These are phyloP conservation scores for Actenoides hombroni DNA, from an alignment of 2,113 vertebrate genomes.

Conservation along the genomic window DNA sequence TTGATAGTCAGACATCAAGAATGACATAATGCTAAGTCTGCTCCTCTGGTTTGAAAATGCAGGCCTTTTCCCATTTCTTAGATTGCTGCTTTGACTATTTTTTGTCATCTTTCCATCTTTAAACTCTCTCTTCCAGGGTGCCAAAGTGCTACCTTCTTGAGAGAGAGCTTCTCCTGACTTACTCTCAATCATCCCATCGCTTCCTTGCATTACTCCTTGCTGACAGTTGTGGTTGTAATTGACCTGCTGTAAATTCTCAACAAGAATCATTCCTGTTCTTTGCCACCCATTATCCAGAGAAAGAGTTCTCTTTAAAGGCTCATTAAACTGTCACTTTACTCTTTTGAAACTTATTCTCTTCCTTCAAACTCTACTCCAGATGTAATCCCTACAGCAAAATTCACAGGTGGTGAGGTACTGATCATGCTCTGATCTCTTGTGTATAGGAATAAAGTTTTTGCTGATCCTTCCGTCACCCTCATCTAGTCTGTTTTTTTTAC, in stretches of 20 bases:
- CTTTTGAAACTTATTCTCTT: constrained; percentile 43
- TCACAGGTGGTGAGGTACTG: neutral
- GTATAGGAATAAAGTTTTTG: neutral
- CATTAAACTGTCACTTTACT: constrained; percentile 24
- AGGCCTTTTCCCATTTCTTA: neutral
- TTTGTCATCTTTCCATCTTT: neutral
- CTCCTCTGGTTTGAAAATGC: neutral
- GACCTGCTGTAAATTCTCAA: constrained; percentile 42
- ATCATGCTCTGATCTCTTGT: neutral
- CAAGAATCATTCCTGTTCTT: neutral
- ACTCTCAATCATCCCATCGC: neutral
- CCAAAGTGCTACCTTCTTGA: neutral
- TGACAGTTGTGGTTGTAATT: constrained; percentile 51
- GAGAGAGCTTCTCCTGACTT: neutral
- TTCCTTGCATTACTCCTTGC: neutral
- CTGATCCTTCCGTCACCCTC: neutral
- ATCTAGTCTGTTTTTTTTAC: neutral
- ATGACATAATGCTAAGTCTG: neutral
- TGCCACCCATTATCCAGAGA: constrained; percentile 29
- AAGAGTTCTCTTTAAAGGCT: constrained; percentile 10
- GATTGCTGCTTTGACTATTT: neutral
- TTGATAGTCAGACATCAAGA: neutral
- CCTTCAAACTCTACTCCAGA: constrained; percentile 2
- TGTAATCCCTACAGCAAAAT: constrained; percentile 48
- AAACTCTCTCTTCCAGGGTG: neutral